Evolutionary conservation across 2,113 vertebrate species (phyloP), one percentile per base, ranked within the genome.

Genomic region (Oreotrochilus melanogaster): DNA sequence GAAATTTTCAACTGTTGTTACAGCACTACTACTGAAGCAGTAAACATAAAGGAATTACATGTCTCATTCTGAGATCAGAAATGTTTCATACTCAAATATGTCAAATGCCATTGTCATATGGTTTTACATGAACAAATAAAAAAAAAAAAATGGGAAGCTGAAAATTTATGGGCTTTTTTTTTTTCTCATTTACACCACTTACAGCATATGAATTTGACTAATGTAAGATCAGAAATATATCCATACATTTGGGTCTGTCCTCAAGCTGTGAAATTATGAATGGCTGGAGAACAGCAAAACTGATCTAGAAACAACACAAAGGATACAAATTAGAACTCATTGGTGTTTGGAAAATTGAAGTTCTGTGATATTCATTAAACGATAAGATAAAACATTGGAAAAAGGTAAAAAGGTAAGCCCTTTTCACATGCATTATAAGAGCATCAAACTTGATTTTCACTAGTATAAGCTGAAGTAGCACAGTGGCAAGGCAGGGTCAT

Each of bases 81-180:
- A n/a, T 14, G 4, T 60, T 88, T 84, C 48, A n/a, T 21, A 48
- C 12, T 60, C 6, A 8, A 88, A 69, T 69, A 39, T 3, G 33
- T 75, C 65, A 19, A 35, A 65, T 48, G 7, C 1, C 3, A 21
- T 28, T 82, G 18, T 67, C 39, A 65, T 43, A 53, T 8, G 18
- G 2, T 35, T 22, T 56, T 56, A 51, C 6, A 33, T 25, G 78
- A 78, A 74, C 62, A 76, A 69, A 37, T 23, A 27, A 72, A 79
- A 86, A 6, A 71, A 42, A 75, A 79, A 86, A 6, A 70, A 15
- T 66, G 28, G 6, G 5, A 72, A 78, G 11, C 5, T 25, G 51
- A 81, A 93, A 67, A 92, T 37, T 58, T 71, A 37, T 50, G 8
- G 5, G 0, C 10, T 23, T 11, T 0, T 1, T 0, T 3, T 7